Conservation (phyloP, 1,140 invertebrate species). For the Mya arenaria region DNA sequence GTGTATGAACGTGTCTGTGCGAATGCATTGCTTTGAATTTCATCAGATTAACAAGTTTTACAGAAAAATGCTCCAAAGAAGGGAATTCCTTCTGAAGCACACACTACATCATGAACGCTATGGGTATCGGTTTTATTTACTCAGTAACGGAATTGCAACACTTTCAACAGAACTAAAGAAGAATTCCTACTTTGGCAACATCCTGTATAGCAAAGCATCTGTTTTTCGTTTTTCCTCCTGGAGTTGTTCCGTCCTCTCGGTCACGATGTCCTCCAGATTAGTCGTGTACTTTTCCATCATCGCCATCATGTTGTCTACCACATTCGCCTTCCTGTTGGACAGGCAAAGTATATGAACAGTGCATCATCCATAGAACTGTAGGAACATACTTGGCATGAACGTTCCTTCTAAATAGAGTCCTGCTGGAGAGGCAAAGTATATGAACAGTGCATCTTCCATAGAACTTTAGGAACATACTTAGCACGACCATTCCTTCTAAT, state of each 20-base stretch:
- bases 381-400: too few relatives aligned
- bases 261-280: slow-evolving; percentile 94
- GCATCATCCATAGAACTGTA: too few relatives aligned
- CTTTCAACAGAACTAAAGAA: not conserved
- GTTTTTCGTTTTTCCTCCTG: slow-evolving; percentile 96
- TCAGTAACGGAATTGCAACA: not conserved
- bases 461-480: too few relatives aligned
- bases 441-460: too few relatives aligned
- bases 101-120: not conserved
- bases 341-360: too few relatives aligned
- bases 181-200: slow-evolving; percentile 90
- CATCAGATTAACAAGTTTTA: not conserved
- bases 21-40: not conserved
- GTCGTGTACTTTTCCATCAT: slow-evolving; percentile 97
- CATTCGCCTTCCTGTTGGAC: slow-evolving; percentile 90
- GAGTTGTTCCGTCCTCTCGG: slow-evolving; percentile 93
- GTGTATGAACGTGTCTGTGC: not conserved
- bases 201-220: slow-evolving; percentile 93
- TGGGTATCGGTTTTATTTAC: not conserved
- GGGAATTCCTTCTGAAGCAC: not conserved
- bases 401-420: too few relatives aligned
- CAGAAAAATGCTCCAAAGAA: not conserved
- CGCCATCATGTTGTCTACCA: slow-evolving; percentile 97
- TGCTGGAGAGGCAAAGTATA: too few relatives aligned
- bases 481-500: too few relatives aligned